Percentiles rank a stretch among this genome's conserved stretches.
Conservation (phyloP, 2,113 vertebrate genomes). For the Tor tambroides region DNA sequence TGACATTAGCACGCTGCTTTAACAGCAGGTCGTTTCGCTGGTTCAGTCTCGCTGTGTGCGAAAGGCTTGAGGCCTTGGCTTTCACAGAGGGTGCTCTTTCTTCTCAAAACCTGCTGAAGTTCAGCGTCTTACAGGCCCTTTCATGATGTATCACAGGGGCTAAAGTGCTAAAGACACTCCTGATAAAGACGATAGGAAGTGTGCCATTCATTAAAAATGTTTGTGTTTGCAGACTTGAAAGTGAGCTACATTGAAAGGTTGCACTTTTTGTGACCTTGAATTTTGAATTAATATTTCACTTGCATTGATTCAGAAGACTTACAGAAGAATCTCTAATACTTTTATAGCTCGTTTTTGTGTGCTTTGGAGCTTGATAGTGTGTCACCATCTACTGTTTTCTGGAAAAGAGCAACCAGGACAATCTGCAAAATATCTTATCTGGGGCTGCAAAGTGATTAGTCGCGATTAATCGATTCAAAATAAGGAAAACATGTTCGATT, state of each 20-base stretch:
- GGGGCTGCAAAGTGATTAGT: no score
- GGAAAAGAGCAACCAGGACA: neutral
- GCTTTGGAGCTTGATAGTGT: neutral
- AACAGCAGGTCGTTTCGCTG: neutral
- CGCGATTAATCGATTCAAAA: no score
- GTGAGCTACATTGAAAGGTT: neutral
- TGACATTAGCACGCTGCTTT: constrained; percentile 9
- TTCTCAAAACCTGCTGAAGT: neutral
- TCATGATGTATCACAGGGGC: neutral
- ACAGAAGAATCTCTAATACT: neutral
- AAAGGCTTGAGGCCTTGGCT: neutral
- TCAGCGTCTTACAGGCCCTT: neutral
- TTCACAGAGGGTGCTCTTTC: neutral
- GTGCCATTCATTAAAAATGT: neutral
- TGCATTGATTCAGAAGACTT: neutral
- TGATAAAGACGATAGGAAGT: neutral
- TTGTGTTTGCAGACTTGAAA: neutral
- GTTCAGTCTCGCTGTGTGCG: neutral
- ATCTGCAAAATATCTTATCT: neutral
- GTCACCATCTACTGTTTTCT: neutral
- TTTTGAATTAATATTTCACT: neutral
- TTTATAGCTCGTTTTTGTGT: neutral
- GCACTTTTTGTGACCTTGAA: neutral
- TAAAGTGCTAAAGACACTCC: neutral
- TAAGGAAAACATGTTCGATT: no score